Percentiles rank a stretch among this genome's conserved stretches.
Conservation (phyloP, 2,888 invertebrate genomes). For the Acanthacorydalis orientalis region DNA sequence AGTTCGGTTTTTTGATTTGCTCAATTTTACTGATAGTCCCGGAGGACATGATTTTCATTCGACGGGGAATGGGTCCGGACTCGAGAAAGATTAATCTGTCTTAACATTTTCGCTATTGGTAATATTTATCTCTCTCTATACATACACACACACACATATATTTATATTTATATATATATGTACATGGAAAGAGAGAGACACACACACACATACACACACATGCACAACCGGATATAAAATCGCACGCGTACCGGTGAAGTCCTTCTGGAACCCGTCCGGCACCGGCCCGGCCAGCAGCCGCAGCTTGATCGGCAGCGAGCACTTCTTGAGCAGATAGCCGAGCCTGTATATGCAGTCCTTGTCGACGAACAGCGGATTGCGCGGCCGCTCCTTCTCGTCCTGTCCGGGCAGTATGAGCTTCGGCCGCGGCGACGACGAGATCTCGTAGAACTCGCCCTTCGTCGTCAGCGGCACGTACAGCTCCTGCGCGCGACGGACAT, state of each 20-base stretch:
- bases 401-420: constrained; percentile 36
- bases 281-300: constrained; percentile 40
- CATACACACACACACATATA: too few species aligned
- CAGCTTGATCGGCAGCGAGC: constrained; percentile 39
- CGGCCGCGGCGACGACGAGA: constrained; percentile 38
- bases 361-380: constrained; percentile 29
- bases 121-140: too few species aligned
- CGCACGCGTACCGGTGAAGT: constrained; percentile 36
- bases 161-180: too few species aligned
- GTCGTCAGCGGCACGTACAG: constrained; percentile 58
- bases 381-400: constrained; percentile 28
- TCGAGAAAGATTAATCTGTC: too few species aligned
- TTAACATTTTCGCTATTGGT: too few species aligned
- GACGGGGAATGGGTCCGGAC: too few species aligned
- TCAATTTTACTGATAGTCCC: too few species aligned
- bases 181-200: too few species aligned
- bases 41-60: too few species aligned
- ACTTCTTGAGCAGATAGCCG: constrained; percentile 35
- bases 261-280: constrained; percentile 40
- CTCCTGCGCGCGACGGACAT: constrained; percentile 29
- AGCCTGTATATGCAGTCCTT: constrained; percentile 31
- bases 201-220: too few species aligned
- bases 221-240: too few species aligned
- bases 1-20: too few species aligned
- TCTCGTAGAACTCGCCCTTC: constrained; percentile 57